phyloP scores from a whole-genome alignment of 2,888 invertebrate genomes.

The Toxonevra muliebris region DNA sequence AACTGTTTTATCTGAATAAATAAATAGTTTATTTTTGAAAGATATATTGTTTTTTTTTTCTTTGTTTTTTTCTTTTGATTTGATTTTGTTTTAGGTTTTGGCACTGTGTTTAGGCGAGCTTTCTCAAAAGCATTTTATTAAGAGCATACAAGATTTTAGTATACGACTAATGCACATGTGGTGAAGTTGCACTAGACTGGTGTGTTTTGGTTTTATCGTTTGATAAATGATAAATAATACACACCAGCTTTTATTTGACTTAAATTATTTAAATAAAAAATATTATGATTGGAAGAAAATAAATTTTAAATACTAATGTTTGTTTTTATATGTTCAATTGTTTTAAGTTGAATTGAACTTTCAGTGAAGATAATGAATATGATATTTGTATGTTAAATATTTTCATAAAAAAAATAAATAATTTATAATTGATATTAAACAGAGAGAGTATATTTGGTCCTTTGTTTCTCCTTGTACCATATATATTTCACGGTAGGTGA shows the following conservation, averaged over 20 bases:
- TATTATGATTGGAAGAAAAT: too few relatives aligned
- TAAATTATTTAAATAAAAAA: background rate
- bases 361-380: too few relatives aligned
- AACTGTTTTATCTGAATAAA: slow-evolving; percentile 1
- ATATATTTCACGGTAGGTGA: too few relatives aligned
- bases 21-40: slow-evolving; percentile 2
- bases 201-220: background rate
- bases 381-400: too few relatives aligned
- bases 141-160: slow-evolving; percentile 48
- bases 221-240: slow-evolving; percentile 19
- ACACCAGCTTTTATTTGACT: slow-evolving; percentile 18
- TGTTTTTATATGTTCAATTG: too few relatives aligned
- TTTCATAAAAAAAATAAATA: too few relatives aligned
- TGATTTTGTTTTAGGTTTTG: slow-evolving; percentile 43
- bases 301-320: too few relatives aligned
- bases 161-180: slow-evolving; percentile 55
- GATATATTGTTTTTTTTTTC: slow-evolving; percentile 6
- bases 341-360: too few relatives aligned
- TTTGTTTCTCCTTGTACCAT: too few relatives aligned
- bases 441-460: too few relatives aligned
- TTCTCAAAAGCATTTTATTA: slow-evolving; percentile 56
- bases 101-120: slow-evolving; percentile 59
- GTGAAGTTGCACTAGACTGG: slow-evolving; percentile 48
- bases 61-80: slow-evolving; percentile 26
- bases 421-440: too few relatives aligned